Conservation (phyloP, 2,113 vertebrate genomes). For the Ameiurus melas region DNA sequence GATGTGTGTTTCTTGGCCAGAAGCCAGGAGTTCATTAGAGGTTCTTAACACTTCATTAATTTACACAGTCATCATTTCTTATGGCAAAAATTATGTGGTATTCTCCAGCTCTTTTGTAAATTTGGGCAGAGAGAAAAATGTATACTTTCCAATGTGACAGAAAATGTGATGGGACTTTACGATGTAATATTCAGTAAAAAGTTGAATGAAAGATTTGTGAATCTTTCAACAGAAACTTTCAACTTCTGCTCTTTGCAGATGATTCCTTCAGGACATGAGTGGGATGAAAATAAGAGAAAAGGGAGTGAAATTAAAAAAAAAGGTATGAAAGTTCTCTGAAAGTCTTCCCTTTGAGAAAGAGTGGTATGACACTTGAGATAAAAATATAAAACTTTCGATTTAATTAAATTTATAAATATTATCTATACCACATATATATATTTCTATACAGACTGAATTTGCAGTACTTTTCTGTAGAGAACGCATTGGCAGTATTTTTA, state of each 20-base stretch:
- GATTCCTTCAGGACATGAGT: constrained; percentile 25
- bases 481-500: constrained; percentile 1
- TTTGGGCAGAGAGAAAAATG: background rate
- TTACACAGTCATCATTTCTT: background rate
- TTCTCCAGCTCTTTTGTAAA: constrained; percentile 16
- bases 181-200: background rate
- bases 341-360: constrained; percentile 38
- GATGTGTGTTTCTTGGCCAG: background rate
- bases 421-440: constrained; percentile 57
- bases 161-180: background rate
- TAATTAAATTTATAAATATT: constrained; percentile 66
- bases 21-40: background rate
- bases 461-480: constrained; percentile 10
- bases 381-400: constrained; percentile 62
- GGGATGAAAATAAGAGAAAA: background rate
- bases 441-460: constrained; percentile 16
- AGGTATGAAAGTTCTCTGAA: background rate
- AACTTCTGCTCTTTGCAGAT: constrained; percentile 2
- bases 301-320: background rate
- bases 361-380: constrained; percentile 49
- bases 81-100: constrained; percentile 3
- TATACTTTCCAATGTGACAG: background rate
- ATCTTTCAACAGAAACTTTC: background rate
- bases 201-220: background rate
- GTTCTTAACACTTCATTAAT: constrained; percentile 8